A percentile compares a stretch with the other conserved stretches of the same genome.
These are phyloP conservation scores for Apogon talboti DNA, from an alignment of 2,797 vertebrate genomes.

Conservation along the genomic window DNA sequence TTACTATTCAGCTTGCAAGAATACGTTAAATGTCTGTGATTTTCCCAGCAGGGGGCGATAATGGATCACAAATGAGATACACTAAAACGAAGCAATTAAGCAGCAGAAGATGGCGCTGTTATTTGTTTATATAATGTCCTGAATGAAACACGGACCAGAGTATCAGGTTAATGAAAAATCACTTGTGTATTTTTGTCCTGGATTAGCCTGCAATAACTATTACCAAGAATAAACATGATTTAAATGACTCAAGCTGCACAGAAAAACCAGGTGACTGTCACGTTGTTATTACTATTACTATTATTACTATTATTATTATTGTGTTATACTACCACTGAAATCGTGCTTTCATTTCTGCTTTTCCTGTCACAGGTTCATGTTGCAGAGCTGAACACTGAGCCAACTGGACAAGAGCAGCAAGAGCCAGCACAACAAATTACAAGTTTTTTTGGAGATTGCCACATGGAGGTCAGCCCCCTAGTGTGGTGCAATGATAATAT, in stretches of 20 bases:
- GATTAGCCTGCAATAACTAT: background rate
- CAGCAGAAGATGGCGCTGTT: conserved; percentile 64
- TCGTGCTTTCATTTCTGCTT: conserved; percentile 23
- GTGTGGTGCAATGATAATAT: conserved; percentile 76
- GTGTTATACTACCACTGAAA: background rate
- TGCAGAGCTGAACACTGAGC: background rate
- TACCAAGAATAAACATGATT: background rate
- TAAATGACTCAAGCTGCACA: background rate
- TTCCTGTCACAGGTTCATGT: background rate
- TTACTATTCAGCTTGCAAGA: too few relatives aligned
- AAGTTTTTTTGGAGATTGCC: conserved; percentile 47
- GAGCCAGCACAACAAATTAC: conserved; percentile 36
- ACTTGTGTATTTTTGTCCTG: background rate
- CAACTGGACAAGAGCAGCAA: conserved; percentile 6
- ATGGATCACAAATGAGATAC: conserved; percentile 1
- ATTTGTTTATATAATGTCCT: conserved; percentile 52
- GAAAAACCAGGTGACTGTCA: background rate
- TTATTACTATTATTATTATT: background rate
- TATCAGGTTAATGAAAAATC: conserved; percentile 6
- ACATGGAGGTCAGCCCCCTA: conserved; percentile 60
- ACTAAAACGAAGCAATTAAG: background rate
- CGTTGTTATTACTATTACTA: background rate
- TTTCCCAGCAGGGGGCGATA: conserved; percentile 56
- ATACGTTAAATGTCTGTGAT: background rate
- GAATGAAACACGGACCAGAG: conserved; percentile 24